A percentile compares a stretch with the other conserved stretches of the same genome.
Evolutionary conservation across 2,888 invertebrate genomes (phyloP).

Genomic region (Hypena proboscidalis): DNA sequence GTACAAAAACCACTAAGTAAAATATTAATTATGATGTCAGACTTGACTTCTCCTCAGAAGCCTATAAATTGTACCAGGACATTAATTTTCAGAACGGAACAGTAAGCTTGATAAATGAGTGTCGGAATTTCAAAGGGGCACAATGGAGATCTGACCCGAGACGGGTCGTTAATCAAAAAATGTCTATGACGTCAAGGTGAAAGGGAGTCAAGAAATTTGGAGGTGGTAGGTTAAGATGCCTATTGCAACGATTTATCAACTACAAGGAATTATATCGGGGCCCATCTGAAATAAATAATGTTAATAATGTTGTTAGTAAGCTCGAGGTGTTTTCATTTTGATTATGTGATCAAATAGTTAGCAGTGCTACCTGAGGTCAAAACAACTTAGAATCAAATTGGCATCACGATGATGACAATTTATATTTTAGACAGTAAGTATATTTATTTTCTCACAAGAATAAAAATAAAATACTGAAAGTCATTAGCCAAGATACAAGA

Average conservation of each 20-base stretch:
- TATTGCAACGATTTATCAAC: conserved; percentile 18
- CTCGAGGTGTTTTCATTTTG: too few species aligned
- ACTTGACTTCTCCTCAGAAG: conserved; percentile 34
- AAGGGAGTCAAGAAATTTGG: conserved; percentile 50
- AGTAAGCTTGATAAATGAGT: conserved; percentile 83
- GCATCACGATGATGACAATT: too few species aligned
- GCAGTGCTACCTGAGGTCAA: too few species aligned
- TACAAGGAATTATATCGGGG: background rate
- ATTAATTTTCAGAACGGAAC: conserved; percentile 77
- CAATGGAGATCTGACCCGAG: conserved; percentile 76
- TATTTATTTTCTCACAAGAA: too few species aligned
- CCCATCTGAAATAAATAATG: too few species aligned
- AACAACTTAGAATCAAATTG: too few species aligned
- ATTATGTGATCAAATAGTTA: too few species aligned
- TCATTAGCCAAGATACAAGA: too few species aligned
- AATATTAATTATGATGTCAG: conserved; percentile 28
- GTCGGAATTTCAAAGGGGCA: conserved; percentile 77
- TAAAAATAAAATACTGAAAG: too few species aligned
- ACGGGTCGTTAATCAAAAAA: conserved; percentile 79
- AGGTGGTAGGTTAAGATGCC: conserved; percentile 22
- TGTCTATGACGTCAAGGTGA: conserved; percentile 70
- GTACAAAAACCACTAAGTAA: too few species aligned
- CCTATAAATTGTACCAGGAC: conserved; percentile 57
- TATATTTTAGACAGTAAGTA: too few species aligned
- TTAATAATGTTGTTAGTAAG: too few species aligned